A percentile compares a stretch with the other conserved stretches of the same genome.
Evolutionary conservation across 2,113 vertebrate genomes (phyloP).

Genomic region (Etia nguti): DNA sequence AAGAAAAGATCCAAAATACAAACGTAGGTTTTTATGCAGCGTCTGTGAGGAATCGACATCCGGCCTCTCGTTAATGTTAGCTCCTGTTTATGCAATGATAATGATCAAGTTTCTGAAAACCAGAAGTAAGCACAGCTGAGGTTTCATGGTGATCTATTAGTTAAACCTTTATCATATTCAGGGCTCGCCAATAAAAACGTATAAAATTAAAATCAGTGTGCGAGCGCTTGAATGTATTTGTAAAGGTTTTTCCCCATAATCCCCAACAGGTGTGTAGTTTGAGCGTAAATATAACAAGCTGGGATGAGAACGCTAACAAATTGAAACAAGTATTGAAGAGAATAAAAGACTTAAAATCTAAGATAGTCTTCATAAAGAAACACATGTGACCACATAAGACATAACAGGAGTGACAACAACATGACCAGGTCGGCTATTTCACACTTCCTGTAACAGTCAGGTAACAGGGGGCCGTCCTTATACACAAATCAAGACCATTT

Average conservation of each 20-base stretch:
- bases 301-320: too few species aligned
- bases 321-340: too few species aligned
- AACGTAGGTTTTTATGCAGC: neutral
- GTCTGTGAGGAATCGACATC: neutral
- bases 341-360: neutral
- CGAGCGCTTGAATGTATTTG: fast-evolving
- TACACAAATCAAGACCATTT: neutral
- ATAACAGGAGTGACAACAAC: neutral
- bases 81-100: neutral
- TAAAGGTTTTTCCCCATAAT: too few species aligned
- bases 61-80: fast-evolving
- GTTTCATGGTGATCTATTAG: fast-evolving
- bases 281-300: too few species aligned
- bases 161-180: neutral
- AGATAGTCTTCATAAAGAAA: neutral
- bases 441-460: neutral
- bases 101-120: neutral
- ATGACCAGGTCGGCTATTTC: neutral
- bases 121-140: neutral
- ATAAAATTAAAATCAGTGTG: fast-evolving
- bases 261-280: too few species aligned
- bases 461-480: neutral
- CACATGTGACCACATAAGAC: neutral
- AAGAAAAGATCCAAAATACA: neutral
- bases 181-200: fast-evolving